phyloP scores from a whole-genome alignment of 2,797 vertebrate genomes.

The Acanthurus tractus region DNA sequence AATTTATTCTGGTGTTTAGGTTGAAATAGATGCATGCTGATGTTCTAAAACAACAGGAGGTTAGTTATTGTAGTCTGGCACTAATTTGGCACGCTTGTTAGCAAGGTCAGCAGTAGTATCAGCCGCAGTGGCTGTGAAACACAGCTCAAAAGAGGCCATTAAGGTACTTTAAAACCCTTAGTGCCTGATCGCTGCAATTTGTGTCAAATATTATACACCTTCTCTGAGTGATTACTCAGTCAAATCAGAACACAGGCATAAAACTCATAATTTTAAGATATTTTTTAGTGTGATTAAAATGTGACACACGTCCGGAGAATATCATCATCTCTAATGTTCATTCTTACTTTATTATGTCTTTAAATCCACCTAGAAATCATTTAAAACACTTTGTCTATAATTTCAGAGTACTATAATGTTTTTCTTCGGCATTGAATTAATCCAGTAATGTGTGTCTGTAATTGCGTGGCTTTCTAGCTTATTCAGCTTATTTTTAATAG shows the following conservation, averaged over 20 bases:
- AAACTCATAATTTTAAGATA: neutral
- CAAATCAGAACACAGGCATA: neutral
- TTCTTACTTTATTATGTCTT: neutral
- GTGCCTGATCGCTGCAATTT: neutral
- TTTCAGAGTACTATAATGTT: neutral
- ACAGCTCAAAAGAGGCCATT: neutral
- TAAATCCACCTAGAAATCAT: neutral
- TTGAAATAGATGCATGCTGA: neutral
- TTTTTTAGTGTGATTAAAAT: neutral
- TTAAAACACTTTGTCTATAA: neutral
- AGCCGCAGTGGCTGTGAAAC: neutral
- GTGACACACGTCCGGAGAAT: neutral
- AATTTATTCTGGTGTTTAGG: too few relatives aligned
- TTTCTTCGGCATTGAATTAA: neutral
- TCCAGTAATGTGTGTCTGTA: neutral
- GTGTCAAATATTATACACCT: neutral
- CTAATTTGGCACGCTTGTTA: neutral
- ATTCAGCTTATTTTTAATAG: neutral
- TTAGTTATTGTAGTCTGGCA: neutral
- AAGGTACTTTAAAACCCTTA: conserved; percentile 2
- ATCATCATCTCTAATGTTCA: neutral
- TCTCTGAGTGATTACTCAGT: neutral
- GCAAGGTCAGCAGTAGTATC: neutral
- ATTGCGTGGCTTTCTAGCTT: too few relatives aligned
- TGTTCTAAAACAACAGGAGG: neutral